These are phyloP conservation scores for Philypnodon macrostomus DNA, from an alignment of 2,797 vertebrate species.

Conservation along the genomic window DNA sequence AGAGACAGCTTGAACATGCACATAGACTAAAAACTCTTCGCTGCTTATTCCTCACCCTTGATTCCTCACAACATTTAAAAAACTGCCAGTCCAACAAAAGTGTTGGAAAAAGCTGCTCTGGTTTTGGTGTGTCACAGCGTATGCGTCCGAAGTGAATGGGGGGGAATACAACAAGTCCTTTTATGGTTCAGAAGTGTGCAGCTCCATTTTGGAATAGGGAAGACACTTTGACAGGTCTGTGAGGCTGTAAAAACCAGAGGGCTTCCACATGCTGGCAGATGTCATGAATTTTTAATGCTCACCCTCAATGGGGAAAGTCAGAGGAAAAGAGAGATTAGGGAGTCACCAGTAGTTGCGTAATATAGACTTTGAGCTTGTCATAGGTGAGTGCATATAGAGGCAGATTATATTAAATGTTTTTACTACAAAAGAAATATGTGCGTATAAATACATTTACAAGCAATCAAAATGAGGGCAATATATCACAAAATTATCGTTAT, in stretches of 20 bases:
- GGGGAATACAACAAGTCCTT: slow-evolving; percentile 26
- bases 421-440: neutral
- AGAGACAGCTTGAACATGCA: slow-evolving; percentile 7
- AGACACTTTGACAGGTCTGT: slow-evolving; percentile 41
- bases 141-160: slow-evolving; percentile 3
- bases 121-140: slow-evolving; percentile 15
- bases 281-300: slow-evolving; percentile 51
- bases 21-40: neutral
- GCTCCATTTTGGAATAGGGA: slow-evolving; percentile 33
- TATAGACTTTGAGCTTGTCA: neutral
- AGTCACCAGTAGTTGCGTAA: slow-evolving; percentile 8
- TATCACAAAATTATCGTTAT: too few species aligned
- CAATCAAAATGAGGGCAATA: too few species aligned
- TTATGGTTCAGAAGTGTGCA: slow-evolving; percentile 31
- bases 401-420: neutral
- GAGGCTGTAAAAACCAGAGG: slow-evolving; percentile 41
- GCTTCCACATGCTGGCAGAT: slow-evolving; percentile 41
- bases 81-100: slow-evolving; percentile 14
- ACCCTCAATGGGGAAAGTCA: slow-evolving; percentile 23
- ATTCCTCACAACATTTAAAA: slow-evolving; percentile 1
- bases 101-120: slow-evolving; percentile 2
- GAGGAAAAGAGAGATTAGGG: slow-evolving; percentile 25
- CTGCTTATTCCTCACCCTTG: neutral
- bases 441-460: neutral
- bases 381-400: neutral